Evolutionary conservation across 2,113 vertebrate genomes (phyloP).

Genomic region (Pantherophis guttatus): DNA sequence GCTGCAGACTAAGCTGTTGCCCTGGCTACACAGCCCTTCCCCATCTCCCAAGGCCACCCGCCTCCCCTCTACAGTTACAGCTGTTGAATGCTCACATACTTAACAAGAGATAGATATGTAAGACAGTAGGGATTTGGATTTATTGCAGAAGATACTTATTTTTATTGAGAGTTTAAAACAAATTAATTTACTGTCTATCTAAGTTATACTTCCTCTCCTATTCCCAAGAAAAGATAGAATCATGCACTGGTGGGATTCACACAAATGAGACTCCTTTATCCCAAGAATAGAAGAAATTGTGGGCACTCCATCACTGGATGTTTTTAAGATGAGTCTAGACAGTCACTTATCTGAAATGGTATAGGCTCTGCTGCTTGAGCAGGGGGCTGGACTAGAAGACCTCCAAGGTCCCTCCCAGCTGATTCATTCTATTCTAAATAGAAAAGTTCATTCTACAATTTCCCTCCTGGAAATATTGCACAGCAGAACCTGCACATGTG

Average conservation of each 20-base stretch:
- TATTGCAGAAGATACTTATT: neutral
- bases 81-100: neutral
- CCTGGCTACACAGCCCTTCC: neutral
- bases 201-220: neutral
- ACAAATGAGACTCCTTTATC: neutral
- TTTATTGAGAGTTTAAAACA: neutral
- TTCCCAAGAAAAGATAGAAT: neutral
- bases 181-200: neutral
- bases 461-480: neutral
- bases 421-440: too few species aligned
- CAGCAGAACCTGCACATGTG: neutral
- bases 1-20: neutral
- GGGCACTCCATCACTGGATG: too few species aligned
- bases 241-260: neutral
- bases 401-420: too few species aligned
- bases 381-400: too few species aligned
- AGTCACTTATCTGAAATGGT: too few species aligned
- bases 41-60: neutral
- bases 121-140: neutral
- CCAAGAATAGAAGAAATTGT: neutral
- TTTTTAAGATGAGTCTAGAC: too few species aligned
- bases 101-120: neutral
- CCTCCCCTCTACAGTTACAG: neutral
- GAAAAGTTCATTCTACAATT: neutral
- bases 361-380: too few species aligned